A percentile compares a stretch with the other conserved stretches of the same genome.
Evolutionary conservation across 1,140 invertebrate genomes (phyloP).

Genomic region (Bradysia coprophila): DNA sequence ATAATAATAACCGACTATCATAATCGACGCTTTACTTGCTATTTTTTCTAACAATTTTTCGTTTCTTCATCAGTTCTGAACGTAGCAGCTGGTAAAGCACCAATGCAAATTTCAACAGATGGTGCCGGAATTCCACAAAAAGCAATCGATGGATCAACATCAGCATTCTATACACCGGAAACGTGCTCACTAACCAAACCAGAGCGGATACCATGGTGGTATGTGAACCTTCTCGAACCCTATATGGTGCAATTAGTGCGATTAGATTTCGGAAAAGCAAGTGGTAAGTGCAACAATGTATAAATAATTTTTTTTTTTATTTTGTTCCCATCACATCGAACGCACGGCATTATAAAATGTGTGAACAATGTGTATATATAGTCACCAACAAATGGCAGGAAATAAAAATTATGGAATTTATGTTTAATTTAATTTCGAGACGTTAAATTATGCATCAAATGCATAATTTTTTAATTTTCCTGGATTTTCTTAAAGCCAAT

Average conservation of each 20-base stretch:
- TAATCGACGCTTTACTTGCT: too few relatives aligned
- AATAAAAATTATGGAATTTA: too few relatives aligned
- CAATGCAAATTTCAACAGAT: constrained; percentile 80
- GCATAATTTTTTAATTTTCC: too few relatives aligned
- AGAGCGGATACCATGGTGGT: constrained; percentile 82
- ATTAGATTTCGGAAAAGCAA: constrained; percentile 79
- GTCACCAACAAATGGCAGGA: too few relatives aligned
- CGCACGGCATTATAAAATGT: too few relatives aligned
- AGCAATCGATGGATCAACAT: constrained; percentile 79
- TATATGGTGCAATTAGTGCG: constrained; percentile 89
- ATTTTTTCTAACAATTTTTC: constrained; percentile 6
- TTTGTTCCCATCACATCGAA: not conserved
- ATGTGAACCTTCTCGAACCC: constrained; percentile 84
- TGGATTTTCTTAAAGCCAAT: too few relatives aligned
- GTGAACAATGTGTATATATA: too few relatives aligned
- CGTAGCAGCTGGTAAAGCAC: constrained; percentile 85
- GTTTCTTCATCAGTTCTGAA: constrained; percentile 80
- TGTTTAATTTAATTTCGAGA: too few relatives aligned
- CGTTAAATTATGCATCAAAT: too few relatives aligned
- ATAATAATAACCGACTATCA: too few relatives aligned
- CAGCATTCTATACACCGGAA: constrained; percentile 56
- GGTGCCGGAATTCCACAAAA: constrained; percentile 73
- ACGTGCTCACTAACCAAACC: constrained; percentile 75
- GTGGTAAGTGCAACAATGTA: constrained; percentile 42
- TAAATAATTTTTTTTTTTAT: not conserved